Percentiles rank a stretch among this genome's conserved stretches.
Evolutionary conservation across 2,113 vertebrate species (phyloP).

Genomic region (Ia io): DNA sequence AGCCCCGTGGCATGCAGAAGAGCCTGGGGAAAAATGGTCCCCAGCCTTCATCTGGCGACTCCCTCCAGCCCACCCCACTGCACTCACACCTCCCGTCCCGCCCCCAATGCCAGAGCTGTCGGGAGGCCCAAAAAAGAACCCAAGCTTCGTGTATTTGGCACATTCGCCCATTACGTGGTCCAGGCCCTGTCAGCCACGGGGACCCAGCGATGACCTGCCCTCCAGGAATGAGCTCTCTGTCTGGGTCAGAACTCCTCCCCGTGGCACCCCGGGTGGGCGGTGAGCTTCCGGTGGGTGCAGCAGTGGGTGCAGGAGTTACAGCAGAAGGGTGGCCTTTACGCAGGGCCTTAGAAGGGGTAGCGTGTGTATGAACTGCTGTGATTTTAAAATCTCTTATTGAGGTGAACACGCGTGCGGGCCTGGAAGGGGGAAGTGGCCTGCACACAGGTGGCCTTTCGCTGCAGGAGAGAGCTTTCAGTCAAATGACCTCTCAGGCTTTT

Average conservation of each 20-base stretch:
- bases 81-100: background rate
- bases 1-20: background rate
- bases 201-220: background rate
- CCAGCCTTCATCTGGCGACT: background rate
- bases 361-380: too few species aligned
- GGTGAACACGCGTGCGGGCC: too few species aligned
- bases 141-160: too few species aligned
- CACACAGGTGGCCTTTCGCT: too few species aligned
- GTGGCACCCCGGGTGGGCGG: accelerated
- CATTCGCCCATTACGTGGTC: background rate
- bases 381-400: too few species aligned
- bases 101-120: background rate
- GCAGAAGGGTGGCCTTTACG: background rate
- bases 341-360: background rate
- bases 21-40: background rate
- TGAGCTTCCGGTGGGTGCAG: accelerated
- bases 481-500: accelerated
- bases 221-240: background rate
- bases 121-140: background rate
- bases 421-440: too few species aligned
- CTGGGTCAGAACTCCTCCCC: background rate
- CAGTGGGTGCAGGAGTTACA: accelerated
- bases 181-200: background rate
- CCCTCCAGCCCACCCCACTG: accelerated
- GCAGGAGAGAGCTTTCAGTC: background rate